Conservation (phyloP, 2,797 vertebrate species). For the Valencia hispanica region DNA sequence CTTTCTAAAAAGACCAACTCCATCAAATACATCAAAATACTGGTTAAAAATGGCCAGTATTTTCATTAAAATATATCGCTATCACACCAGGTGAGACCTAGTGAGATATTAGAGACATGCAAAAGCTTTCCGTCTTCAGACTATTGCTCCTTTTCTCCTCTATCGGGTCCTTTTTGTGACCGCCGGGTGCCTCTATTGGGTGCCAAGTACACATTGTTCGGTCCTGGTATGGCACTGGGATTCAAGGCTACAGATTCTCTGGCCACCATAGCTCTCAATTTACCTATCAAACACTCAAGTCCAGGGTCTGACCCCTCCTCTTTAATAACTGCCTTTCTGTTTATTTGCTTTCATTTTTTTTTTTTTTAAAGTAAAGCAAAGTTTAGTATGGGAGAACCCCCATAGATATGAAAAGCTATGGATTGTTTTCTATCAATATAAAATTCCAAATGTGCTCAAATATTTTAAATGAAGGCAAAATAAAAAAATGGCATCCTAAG, state of each 20-base stretch:
- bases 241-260: conserved; percentile 60
- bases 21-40: background rate
- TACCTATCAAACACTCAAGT: conserved; percentile 67
- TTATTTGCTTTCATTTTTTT: conserved; percentile 24
- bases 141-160: conserved; percentile 51
- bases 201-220: conserved; percentile 76
- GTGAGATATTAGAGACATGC: background rate
- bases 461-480: background rate
- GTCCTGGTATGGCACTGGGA: conserved; percentile 57
- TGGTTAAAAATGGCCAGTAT: background rate
- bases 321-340: conserved; percentile 53
- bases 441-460: background rate
- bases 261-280: conserved; percentile 66
- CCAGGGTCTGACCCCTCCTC: conserved; percentile 44
- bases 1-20: background rate
- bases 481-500: background rate
- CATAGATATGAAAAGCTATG: background rate
- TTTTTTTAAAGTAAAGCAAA: conserved; percentile 7
- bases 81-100: background rate
- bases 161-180: conserved; percentile 61
- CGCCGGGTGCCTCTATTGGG: conserved; percentile 67
- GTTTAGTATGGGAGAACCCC: conserved; percentile 21
- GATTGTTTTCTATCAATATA: background rate
- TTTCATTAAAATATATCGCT: background rate
- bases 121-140: conserved; percentile 4